Evolutionary conservation across 2,797 vertebrate genomes (phyloP).

Genomic region (Characodon lateralis): DNA sequence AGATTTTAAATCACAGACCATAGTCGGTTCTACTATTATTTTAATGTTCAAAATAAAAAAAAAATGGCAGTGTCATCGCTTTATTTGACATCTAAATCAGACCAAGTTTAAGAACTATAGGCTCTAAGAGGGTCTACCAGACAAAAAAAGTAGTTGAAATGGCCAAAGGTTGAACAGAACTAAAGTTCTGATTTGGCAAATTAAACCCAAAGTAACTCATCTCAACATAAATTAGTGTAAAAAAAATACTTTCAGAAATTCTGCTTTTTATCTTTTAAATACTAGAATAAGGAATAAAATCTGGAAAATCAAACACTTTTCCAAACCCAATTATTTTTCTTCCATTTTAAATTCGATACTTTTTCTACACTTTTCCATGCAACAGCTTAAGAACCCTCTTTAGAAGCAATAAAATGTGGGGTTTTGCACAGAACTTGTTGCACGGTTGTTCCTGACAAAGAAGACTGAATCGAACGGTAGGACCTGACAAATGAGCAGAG

Average conservation of each 20-base stretch:
- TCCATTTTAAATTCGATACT: not conserved
- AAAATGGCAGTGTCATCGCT: not conserved
- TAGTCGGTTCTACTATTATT: too few species aligned
- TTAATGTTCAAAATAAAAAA: too few species aligned
- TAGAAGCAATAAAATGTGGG: not conserved
- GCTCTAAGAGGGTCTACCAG: not conserved
- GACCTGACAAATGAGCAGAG: constrained; percentile 51
- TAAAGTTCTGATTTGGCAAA: not conserved
- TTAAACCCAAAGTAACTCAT: not conserved
- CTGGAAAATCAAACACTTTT: not conserved
- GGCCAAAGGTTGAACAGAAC: not conserved
- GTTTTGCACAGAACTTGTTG: constrained; percentile 9
- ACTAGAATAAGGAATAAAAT: not conserved
- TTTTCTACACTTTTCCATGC: not conserved
- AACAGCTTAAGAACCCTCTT: not conserved
- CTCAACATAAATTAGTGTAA: not conserved
- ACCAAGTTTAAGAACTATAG: not conserved
- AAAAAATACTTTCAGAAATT: not conserved
- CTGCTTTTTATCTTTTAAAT: not conserved
- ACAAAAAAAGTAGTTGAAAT: not conserved
- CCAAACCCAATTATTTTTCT: not conserved
- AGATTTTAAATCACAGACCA: not conserved
- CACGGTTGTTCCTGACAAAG: constrained; percentile 34
- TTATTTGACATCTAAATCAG: not conserved
- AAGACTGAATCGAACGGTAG: constrained; percentile 35